Evolutionary conservation across 1,140 invertebrate genomes (phyloP), one percentile per base, ranked within the genome.

Genomic region (Sycophila sp.): DNA sequence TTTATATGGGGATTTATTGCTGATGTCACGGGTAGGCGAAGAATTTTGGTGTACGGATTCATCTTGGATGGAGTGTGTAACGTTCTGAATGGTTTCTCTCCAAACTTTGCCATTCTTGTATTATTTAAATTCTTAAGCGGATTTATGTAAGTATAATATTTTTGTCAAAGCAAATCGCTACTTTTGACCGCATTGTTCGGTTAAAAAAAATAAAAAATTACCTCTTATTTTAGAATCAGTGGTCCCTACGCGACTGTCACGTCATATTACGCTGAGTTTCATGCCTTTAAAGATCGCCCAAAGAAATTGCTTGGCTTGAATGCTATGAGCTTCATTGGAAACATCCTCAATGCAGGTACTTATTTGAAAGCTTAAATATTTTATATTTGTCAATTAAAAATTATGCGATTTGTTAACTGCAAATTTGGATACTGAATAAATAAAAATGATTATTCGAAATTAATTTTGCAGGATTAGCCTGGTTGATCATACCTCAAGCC

Each of bases 1-100:
- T 89, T 94, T 77, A 74, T 94, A 19, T 96, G 94, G 94, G 94
- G 94, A 5, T 94, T 92, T 71, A 76, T 95, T 8, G 92, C 93
- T 0, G 94, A 96, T 77, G 90, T 91, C 0, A 85, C 91, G 26
- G 94, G 94, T 1, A 87, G 94, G 11, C 88, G 88, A 64, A 87
- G 89, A 49, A 88, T 95, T 38, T 85, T 96, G 28, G 84, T 93
- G 26, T 89, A 88, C 74, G 93, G 93, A 1, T 92, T 92, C 76
- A 80, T 92, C 15, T 79, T 90, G 0, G 89, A 94, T 73, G 90
- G 89, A 0, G 72, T 94, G 3, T 89, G 92, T 60, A 92, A 91
- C 19, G 76, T 94, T 6, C 74, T 89, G 0, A 90, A 90, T 13
- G 89, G 91, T 22, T 83, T 93, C 40, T 91, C 92, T 15, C 93